A percentile compares a stretch with the other conserved stretches of the same genome.
Conservation (phyloP, 1,140 invertebrate genomes). For the Tetranychus urticae region DNA sequence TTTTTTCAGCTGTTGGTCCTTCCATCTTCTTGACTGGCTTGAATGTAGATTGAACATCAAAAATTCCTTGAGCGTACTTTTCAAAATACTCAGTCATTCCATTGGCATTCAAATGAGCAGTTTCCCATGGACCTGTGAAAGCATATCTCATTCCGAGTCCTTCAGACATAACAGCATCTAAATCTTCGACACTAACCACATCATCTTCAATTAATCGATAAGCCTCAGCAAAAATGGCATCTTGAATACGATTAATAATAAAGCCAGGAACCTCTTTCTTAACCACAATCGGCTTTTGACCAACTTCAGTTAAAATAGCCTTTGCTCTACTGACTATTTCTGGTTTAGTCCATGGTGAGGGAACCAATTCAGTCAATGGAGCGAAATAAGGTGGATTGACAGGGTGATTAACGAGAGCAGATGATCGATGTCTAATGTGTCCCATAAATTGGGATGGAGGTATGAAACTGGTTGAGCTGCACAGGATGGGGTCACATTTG, state of each 20-base stretch:
- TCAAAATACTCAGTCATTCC: slow-evolving; percentile 47
- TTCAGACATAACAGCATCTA: slow-evolving; percentile 79
- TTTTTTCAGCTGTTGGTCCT: slow-evolving; percentile 25
- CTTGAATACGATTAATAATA: slow-evolving; percentile 80
- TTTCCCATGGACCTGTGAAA: slow-evolving; percentile 77
- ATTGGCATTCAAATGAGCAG: slow-evolving; percentile 79
- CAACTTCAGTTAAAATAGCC: slow-evolving; percentile 58
- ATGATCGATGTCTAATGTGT: slow-evolving; percentile 43
- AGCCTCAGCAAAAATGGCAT: slow-evolving; percentile 75
- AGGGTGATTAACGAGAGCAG: slow-evolving; percentile 62
- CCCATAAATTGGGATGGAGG: slow-evolving; percentile 57
- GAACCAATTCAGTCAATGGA: slow-evolving; percentile 75
- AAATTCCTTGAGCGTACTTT: slow-evolving; percentile 31
- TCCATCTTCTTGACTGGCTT: slow-evolving; percentile 38
- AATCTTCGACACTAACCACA: slow-evolving; percentile 57
- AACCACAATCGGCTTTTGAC: slow-evolving; percentile 64
- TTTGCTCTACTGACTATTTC: slow-evolving; percentile 39
- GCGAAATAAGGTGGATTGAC: slow-evolving; percentile 92
- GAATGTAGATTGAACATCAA: slow-evolving; percentile 46
- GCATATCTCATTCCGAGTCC: slow-evolving; percentile 83
- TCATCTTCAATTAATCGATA: slow-evolving; percentile 65
- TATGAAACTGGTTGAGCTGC: slow-evolving; percentile 75
- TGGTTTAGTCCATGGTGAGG: slow-evolving; percentile 55
- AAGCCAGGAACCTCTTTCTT: slow-evolving; percentile 72
- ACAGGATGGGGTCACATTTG: slow-evolving; percentile 30